Evolutionary conservation across 2,113 vertebrate genomes (phyloP).

Genomic region (Progne subis): DNA sequence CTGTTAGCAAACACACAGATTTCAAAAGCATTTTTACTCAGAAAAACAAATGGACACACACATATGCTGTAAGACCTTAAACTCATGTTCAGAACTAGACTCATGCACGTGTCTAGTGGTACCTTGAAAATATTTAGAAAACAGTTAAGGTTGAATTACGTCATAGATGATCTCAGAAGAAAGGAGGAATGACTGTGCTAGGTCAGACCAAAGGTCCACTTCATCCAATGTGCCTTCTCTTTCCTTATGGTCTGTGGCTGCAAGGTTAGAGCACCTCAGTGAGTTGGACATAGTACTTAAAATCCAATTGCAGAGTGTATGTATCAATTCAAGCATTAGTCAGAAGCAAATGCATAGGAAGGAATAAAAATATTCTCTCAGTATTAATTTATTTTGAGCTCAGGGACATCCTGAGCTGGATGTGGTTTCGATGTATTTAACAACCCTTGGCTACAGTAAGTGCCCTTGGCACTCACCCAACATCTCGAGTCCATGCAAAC

Average conservation of each 20-base stretch:
- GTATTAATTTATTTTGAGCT: slow-evolving; percentile 41
- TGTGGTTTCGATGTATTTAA: slow-evolving; percentile 11
- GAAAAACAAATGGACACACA: not conserved
- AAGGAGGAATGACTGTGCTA: not conserved
- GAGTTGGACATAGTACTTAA: not conserved
- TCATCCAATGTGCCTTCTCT: not conserved
- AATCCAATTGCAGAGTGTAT: not conserved
- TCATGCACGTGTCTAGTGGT: not conserved
- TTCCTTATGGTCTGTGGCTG: not conserved
- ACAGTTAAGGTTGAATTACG: not conserved
- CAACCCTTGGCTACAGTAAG: not conserved
- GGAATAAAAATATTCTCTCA: slow-evolving; percentile 31
- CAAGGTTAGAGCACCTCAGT: not conserved
- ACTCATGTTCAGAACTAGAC: not conserved
- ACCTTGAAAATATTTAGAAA: not conserved
- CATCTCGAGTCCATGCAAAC: not conserved
- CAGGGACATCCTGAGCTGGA: slow-evolving; percentile 18
- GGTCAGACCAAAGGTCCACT: not conserved
- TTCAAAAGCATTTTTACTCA: not conserved
- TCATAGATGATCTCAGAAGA: not conserved
- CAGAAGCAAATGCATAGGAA: slow-evolving; percentile 9
- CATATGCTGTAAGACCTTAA: not conserved
- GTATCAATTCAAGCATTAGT: not conserved
- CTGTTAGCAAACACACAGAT: not conserved
- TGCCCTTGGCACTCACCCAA: not conserved